Base-by-base conservation (phyloP, 1,140 invertebrate species). In the Philotrypesis tridentata region DNA sequence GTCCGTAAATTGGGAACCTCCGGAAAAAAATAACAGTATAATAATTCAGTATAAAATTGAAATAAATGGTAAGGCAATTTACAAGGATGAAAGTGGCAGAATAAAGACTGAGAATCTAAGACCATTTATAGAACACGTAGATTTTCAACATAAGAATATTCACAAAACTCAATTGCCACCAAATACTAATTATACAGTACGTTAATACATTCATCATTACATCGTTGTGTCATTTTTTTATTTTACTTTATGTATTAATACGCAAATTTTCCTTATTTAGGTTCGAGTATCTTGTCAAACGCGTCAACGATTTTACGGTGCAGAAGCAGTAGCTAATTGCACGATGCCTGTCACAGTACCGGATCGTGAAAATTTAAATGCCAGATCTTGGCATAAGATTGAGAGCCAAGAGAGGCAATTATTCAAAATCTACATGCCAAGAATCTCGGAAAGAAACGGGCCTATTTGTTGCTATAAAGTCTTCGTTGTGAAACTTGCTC, bases 401-500 rank as follows among this genome's bases (percentile, higher is more conserved):
- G 92, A 94, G 73, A 93, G 93, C 68, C 92, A 94, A 63, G 94
- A 94, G 25, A 93, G 93, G 85, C 95, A 95, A 89, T 90, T 96
- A 68, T 95, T 97, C 76, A 95, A 95, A 84, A 87, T 97, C 21
- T 93, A 93, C 83, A 88, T 97, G 65, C 96, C 96, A 0, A 92
- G 95, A 83, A 93, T 97, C 21, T 95, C 95, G 0, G 96, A 97
- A 87, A 91, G 96, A 80, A 97, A 97, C 88, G 97, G 97, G 14
- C 95, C 95, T 7, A 97, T 98, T 84, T 97, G 96, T 89, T 97
- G 96, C 85, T 96, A 96, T 88, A 93, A 96, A 86, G 92, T 97
- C 67, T 96, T 96, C 90, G 91, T 97, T 85, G 94, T 97, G 1
- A 94, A 95, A 82, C 92, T 97, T 79, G 90, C 93, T 78, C 92